phyloP scores from a whole-genome alignment of 2,113 vertebrate genomes.

The Myotis davidii region DNA sequence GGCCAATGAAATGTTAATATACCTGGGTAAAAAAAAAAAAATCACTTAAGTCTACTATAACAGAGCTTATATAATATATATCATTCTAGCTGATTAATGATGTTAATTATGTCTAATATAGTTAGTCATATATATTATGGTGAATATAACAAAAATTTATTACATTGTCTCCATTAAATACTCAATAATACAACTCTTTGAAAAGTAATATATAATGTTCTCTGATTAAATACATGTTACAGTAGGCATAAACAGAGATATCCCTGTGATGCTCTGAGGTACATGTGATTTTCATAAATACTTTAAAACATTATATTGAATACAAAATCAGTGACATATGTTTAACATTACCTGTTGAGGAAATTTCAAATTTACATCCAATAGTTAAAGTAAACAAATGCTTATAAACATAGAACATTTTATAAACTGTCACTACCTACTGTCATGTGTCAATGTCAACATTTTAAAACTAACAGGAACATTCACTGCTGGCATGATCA shows the following conservation, averaged over 20 bases:
- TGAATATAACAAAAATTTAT: neutral
- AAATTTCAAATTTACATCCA: slow-evolving; percentile 73
- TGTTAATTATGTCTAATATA: slow-evolving; percentile 33
- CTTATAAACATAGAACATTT: slow-evolving; percentile 68
- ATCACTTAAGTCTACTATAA: neutral
- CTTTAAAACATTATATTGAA: neutral
- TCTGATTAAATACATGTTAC: slow-evolving; percentile 31
- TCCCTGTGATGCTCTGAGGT: slow-evolving; percentile 29
- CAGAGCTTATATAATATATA: neutral
- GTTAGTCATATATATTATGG: neutral
- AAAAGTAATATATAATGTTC: neutral
- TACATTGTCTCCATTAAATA: neutral
- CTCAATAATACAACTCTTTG: neutral
- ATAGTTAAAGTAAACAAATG: slow-evolving; percentile 73
- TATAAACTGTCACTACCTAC: slow-evolving; percentile 69
- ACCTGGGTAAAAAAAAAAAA: neutral
- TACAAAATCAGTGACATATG: slow-evolving; percentile 64
- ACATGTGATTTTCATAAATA: slow-evolving; percentile 54
- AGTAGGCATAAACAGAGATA: neutral
- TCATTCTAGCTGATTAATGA: neutral
- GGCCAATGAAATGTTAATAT: neutral
- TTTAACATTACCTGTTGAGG: slow-evolving; percentile 69
- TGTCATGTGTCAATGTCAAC: slow-evolving; percentile 65
- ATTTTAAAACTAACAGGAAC: slow-evolving; percentile 58
- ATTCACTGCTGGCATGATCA: neutral